Evolutionary conservation across 2,797 vertebrate genomes (phyloP), one percentile per base, ranked within the genome.

Genomic region (Gambelia wislizenii): DNA sequence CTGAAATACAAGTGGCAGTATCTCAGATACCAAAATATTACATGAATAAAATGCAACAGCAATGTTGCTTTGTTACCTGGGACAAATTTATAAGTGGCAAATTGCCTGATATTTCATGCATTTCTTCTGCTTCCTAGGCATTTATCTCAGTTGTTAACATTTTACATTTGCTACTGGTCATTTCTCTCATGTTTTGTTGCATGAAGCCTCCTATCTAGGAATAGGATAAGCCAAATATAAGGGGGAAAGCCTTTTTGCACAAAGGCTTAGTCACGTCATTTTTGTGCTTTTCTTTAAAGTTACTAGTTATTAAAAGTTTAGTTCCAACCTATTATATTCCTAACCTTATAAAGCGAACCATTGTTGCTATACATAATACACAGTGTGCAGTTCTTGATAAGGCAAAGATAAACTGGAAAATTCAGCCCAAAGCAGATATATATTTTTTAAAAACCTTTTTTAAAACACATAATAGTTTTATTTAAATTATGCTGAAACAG

Each of bases 341-440:
- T 85, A 94, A 94, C 89, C 81, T 93, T 79, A 89, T 85, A 94
- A 95, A 93, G 91, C 64, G 87, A 82, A 93, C 91, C 87, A 94
- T 91, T 94, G 91, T 93, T 90, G 88, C 72, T 86, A 83, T 36
- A 92, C 83, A 95, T 89, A 96, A 95, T 95, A 90, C 84, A 89
- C 84, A 87, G 82, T 88, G 91, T 87, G 89, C 86, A 0, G 0
- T 36, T 93, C 92, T 92, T 88, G 94, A 96, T 94, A 92, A 96
- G 90, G 93, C 82, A 75, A 89, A 95, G 93, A 94, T 94, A 95
- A 95, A 90, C 59, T 88, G 93, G 84, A 91, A 94, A 93, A 94
- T 72, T 92, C 39, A 61, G 87, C 72, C 70, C 77, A 88, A 88
- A 83, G 22, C 92, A 91, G 91, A 94, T 93, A 87, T 25, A 93